Conservation (phyloP, 2,797 vertebrate species). For the Strix occidentalis region DNA sequence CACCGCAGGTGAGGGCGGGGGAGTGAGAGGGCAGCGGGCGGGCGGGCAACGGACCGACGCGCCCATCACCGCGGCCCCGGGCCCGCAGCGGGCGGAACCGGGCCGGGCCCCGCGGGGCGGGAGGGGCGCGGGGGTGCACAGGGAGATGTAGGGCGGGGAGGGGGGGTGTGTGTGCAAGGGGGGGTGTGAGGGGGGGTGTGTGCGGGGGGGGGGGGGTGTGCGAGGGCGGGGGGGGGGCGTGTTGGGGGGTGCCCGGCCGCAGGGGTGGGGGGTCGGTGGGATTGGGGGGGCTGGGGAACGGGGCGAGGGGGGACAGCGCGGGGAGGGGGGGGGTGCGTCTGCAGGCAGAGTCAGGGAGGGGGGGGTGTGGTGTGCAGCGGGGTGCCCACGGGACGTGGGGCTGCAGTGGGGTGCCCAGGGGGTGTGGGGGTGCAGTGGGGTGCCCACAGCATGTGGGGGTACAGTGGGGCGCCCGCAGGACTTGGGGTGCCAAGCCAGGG, state of each 20-base stretch:
- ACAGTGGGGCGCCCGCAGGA: too few species aligned
- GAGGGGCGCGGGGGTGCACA: not conserved
- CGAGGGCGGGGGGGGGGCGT: too few species aligned
- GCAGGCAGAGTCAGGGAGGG: too few species aligned
- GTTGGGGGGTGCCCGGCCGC: too few species aligned
- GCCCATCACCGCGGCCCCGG: slow-evolving; percentile 74
- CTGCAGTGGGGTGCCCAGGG: not conserved
- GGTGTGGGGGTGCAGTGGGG: not conserved
- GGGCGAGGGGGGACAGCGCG: too few species aligned
- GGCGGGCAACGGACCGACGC: slow-evolving; percentile 60
- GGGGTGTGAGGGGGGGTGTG: too few species aligned
- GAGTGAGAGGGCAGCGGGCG: too few species aligned
- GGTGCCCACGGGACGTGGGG: not conserved
- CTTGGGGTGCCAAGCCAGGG: too few species aligned
- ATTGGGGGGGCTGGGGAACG: too few species aligned
- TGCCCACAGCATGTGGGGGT: too few species aligned
- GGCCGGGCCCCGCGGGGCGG: not conserved
- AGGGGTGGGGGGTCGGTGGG: not conserved
- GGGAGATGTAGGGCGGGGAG: not conserved
- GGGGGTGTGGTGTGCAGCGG: too few species aligned
- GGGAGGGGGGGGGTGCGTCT: not conserved
- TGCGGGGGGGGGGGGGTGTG: too few species aligned
- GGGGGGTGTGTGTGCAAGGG: not conserved
- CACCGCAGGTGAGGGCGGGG: slow-evolving; percentile 80
- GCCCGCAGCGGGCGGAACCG: slow-evolving; percentile 70